Evolutionary conservation across 2,888 invertebrate species (phyloP).

Genomic region (Drosophila rellima): DNA sequence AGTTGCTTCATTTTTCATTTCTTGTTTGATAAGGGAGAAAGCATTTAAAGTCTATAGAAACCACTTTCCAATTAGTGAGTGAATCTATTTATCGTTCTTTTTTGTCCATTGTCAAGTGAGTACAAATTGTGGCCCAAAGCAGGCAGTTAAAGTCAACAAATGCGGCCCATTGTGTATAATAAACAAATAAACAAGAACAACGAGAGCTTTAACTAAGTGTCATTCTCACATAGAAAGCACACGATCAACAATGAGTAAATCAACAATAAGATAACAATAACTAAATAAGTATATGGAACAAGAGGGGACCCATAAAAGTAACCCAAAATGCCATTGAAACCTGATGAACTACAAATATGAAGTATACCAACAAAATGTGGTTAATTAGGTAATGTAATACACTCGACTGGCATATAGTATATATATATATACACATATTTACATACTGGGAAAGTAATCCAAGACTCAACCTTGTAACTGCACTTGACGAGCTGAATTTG

Average conservation of each 20-base stretch:
- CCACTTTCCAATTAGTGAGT: conserved; percentile 43
- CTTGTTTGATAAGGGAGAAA: conserved; percentile 35
- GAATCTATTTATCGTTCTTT: conserved; percentile 31
- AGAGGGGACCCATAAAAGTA: conserved; percentile 29
- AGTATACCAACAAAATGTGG: conserved; percentile 18
- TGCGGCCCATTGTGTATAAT: conserved; percentile 51
- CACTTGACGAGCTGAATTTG: conserved; percentile 21
- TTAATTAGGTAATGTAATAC: conserved; percentile 48
- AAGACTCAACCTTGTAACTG: conserved; percentile 48
- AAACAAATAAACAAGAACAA: conserved; percentile 43
- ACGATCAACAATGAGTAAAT: conserved; percentile 24
- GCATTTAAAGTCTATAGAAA: conserved; percentile 24
- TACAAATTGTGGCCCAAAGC: conserved; percentile 49
- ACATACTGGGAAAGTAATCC: conserved; percentile 29
- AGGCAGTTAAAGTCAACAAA: conserved; percentile 49
- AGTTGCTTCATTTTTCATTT: conserved; percentile 28
- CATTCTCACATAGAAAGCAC: conserved; percentile 37
- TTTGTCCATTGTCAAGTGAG: conserved; percentile 45
- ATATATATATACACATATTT: neutral
- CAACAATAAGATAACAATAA: conserved; percentile 37
- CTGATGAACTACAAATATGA: conserved; percentile 34
- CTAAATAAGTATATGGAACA: conserved; percentile 40
- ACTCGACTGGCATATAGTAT: conserved; percentile 4
- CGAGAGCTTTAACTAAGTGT: conserved; percentile 29
- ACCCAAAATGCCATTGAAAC: conserved; percentile 50